Percentiles rank a stretch among this genome's conserved stretches.
phyloP scores from a whole-genome alignment of 2,888 invertebrate genomes.

The Scaptomyza parva region DNA sequence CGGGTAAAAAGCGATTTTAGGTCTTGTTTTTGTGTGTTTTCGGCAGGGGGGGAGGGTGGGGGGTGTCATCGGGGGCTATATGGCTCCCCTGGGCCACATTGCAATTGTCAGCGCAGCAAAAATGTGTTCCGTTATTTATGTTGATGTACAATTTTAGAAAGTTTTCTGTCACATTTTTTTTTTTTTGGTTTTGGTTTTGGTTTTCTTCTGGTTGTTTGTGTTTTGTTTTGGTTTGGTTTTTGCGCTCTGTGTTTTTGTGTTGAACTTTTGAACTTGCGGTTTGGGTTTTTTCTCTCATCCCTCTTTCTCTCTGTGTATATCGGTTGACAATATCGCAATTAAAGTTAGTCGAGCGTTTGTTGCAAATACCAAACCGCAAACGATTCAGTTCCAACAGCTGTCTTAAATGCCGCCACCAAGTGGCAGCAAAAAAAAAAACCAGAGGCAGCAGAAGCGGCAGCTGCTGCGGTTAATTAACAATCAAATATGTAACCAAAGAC shows the following conservation, averaged over 20 bases:
- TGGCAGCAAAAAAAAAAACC: not conserved
- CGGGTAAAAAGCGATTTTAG: not conserved
- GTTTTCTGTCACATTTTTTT: too few relatives aligned
- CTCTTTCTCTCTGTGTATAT: slow-evolving; percentile 45
- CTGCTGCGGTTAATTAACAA: slow-evolving; percentile 63
- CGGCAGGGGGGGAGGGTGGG: not conserved
- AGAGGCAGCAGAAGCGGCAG: slow-evolving; percentile 12
- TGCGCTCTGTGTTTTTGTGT: slow-evolving; percentile 28
- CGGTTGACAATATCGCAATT: slow-evolving; percentile 65
- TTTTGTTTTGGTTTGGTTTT: too few relatives aligned
- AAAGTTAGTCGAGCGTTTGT: slow-evolving; percentile 46
- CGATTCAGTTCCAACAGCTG: slow-evolving; percentile 45
- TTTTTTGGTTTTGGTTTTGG: not conserved
- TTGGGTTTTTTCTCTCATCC: slow-evolving; percentile 19
- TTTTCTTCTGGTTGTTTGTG: not conserved
- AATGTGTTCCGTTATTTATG: slow-evolving; percentile 62
- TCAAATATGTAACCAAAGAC: slow-evolving; percentile 53
- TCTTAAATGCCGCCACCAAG: slow-evolving; percentile 11
- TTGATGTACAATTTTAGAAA: slow-evolving; percentile 72
- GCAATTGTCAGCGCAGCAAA: slow-evolving; percentile 65
- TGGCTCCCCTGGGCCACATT: slow-evolving; percentile 65
- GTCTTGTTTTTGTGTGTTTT: not conserved
- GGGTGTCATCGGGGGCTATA: slow-evolving; percentile 19
- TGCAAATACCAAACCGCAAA: slow-evolving; percentile 47
- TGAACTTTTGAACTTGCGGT: slow-evolving; percentile 70